Percentiles rank a stretch among this genome's conserved stretches.
Evolutionary conservation across 1,140 invertebrate genomes (phyloP).

Genomic region (Listronotus bonariensis): DNA sequence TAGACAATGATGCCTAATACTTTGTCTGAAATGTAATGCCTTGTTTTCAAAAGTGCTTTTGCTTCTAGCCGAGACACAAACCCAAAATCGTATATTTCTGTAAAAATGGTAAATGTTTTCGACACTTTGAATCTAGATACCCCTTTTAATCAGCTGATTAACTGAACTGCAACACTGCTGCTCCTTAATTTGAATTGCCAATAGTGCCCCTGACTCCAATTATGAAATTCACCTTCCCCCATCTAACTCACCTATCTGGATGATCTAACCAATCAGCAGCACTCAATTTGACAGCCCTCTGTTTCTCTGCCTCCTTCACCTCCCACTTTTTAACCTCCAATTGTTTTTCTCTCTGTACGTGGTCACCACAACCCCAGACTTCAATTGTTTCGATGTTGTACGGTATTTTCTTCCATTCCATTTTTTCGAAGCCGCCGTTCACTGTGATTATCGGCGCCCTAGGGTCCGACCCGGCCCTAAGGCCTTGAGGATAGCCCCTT

Average conservation of each 20-base stretch:
- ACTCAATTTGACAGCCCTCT: slow-evolving; percentile 78
- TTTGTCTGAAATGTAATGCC: too few species aligned
- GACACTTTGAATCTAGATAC: too few species aligned
- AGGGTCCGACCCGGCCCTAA: slow-evolving; percentile 80
- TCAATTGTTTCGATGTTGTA: slow-evolving; percentile 67
- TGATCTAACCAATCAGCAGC: slow-evolving; percentile 88
- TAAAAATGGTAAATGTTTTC: too few species aligned
- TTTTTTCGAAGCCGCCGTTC: slow-evolving; percentile 71
- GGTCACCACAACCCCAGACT: slow-evolving; percentile 87
- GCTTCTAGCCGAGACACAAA: too few species aligned
- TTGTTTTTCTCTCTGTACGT: slow-evolving; percentile 74
- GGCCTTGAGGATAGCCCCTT: slow-evolving; percentile 81
- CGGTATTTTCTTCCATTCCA: slow-evolving; percentile 67
- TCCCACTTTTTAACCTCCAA: slow-evolving; percentile 90
- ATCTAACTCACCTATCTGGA: slow-evolving; percentile 71
- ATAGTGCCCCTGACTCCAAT: too few species aligned
- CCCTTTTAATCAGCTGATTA: too few species aligned
- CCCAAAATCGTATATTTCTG: too few species aligned
- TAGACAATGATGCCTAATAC: too few species aligned
- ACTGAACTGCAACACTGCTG: too few species aligned
- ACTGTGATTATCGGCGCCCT: slow-evolving; percentile 75
- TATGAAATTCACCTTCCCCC: slow-evolving; percentile 36
- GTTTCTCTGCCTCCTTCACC: slow-evolving; percentile 81
- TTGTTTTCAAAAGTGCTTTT: too few species aligned
- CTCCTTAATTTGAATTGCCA: too few species aligned